A percentile compares a stretch with the other conserved stretches of the same genome.
Conservation (phyloP, 92 coral and sea anemone genomes). For the Umimayanthus chanpuru region DNA sequence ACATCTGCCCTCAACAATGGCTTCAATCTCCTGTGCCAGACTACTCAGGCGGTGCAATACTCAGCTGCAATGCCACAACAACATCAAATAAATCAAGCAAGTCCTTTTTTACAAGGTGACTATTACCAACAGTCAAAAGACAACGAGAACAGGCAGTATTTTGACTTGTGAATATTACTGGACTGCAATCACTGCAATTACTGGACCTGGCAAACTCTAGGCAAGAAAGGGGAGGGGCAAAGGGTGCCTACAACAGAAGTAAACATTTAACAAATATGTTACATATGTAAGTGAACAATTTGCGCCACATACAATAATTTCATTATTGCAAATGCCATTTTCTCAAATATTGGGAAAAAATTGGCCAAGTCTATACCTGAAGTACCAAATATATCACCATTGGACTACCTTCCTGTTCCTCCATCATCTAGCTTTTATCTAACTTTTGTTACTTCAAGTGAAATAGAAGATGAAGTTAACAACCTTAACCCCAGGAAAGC, state of each 20-base stretch:
- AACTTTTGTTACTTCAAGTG: no score
- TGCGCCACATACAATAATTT: slow-evolving; percentile 22
- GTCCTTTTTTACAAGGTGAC: slow-evolving; percentile 25
- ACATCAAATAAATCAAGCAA: slow-evolving; percentile 27
- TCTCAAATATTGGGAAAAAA: no score
- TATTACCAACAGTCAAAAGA: slow-evolving; percentile 15
- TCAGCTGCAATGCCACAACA: slow-evolving; percentile 32
- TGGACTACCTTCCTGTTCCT: no score
- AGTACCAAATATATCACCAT: no score
- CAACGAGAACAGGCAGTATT: slow-evolving; percentile 14
- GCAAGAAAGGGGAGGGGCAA: slow-evolving; percentile 6
- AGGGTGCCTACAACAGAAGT: slow-evolving; percentile 15
- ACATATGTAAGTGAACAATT: slow-evolving; percentile 17
- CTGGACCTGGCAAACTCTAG: slow-evolving; percentile 13
- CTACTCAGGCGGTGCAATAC: slow-evolving; percentile 22
- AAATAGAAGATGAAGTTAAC: no score
- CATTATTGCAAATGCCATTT: no score
- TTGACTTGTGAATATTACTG: slow-evolving; percentile 15
- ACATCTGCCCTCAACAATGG: slow-evolving; percentile 16
- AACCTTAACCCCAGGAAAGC: no score
- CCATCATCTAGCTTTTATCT: no score
- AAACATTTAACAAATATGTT: slow-evolving; percentile 19
- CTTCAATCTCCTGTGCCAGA: slow-evolving; percentile 2
- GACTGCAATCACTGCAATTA: slow-evolving; percentile 20
- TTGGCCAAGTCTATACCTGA: no score